Evolutionary conservation across 2,113 vertebrate genomes (phyloP), one percentile per base, ranked within the genome.

Genomic region (Rhineura floridana): DNA sequence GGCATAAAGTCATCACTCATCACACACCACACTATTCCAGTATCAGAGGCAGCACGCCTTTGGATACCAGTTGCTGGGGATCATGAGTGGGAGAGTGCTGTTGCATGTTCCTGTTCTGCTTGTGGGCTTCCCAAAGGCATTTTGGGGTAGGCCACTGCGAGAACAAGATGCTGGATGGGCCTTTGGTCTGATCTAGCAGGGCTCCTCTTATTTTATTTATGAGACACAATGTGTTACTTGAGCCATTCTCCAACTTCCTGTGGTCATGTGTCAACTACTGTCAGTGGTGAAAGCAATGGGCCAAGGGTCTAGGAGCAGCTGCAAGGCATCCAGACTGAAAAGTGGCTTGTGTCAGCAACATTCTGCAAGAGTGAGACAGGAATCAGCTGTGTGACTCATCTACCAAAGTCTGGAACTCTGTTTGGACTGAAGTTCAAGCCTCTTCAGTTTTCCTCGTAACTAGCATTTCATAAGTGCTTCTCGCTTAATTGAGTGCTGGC

Each of bases 401-500:
- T 33, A 33, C 70, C 52, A 23, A 55, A 39, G 42, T 75, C 52
- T 28, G 9, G 79, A 62, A 63, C 15, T 75, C 79, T 84, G 25
- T 87, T 69, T 87, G 48, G 52, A 81, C 73, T 81, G 67, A 81
- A 81, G 52, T 75, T 76, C 80, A 76, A 50, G 13, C 80, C 70
- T 63, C 55, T 88, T 83, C 80, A 48, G 12, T 65, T 50, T 81
- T 52, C 44, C 15, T 63, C 44, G 48, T 65, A 11, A 39, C 42
- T 36, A 6, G 42, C 65, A 30, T 83, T 83, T 83, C 33, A 39
- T 30, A 75, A 83, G 70, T 75, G 69, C 55, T 65, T 65, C 87
- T 83, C 48, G 79, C 30, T 75, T 88, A 81, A 87, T 87, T 87
- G 52, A 87, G 80, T 28, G n/a, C 52, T n/a, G 52, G 70, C 42